Conservation (phyloP, 2,797 vertebrate species). For the Limnodromus scolopaceus region DNA sequence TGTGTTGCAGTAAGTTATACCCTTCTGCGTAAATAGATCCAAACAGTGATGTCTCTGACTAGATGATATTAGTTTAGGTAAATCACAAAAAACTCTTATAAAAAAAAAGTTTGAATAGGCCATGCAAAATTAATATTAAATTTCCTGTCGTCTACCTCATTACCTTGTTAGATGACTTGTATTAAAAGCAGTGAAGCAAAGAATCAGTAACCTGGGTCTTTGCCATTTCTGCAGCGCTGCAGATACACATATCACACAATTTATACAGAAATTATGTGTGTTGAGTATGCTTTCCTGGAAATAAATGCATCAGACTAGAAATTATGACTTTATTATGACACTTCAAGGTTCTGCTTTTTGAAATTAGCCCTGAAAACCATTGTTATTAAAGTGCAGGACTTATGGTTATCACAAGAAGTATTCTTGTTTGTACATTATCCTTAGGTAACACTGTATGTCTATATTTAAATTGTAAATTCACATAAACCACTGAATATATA, state of each 20-base stretch:
- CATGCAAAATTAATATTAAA: conserved; percentile 73
- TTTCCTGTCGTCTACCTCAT: conserved; percentile 67
- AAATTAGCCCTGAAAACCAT: conserved; percentile 40
- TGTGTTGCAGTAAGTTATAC: neutral
- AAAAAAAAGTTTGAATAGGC: conserved; percentile 41
- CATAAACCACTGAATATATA: neutral
- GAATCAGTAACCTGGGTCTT: conserved; percentile 58
- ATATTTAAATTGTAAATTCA: neutral
- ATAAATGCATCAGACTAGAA: conserved; percentile 69
- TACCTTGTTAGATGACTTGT: conserved; percentile 73
- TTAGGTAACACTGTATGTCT: neutral
- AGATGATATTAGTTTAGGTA: conserved; percentile 42
- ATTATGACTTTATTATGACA: conserved; percentile 72
- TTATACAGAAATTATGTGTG: conserved; percentile 62
- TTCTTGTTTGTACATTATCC: neutral
- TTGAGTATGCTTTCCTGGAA: conserved; percentile 36
- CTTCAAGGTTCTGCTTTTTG: conserved; percentile 52
- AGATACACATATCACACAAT: conserved; percentile 45
- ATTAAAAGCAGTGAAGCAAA: conserved; percentile 74
- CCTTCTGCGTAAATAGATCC: conserved; percentile 8
- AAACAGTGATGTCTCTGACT: neutral
- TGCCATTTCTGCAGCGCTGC: conserved; percentile 52
- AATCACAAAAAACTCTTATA: neutral
- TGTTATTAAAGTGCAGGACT: conserved; percentile 42
- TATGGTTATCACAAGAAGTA: neutral